Conservation (phyloP, 2,888 invertebrate species). For the Phorcus lineatus region DNA sequence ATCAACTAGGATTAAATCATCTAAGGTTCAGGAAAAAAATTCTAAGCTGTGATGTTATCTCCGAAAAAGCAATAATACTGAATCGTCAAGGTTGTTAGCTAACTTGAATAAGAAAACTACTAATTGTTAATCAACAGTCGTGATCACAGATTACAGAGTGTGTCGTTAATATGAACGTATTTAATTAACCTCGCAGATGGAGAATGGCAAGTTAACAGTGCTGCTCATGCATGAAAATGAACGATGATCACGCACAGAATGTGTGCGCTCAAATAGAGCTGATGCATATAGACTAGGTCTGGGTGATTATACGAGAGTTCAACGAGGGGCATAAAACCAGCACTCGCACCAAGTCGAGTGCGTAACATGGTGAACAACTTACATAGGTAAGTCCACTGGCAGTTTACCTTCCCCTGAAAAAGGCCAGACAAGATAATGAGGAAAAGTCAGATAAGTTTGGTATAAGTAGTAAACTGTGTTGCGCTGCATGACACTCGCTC, state of each 20-base stretch:
- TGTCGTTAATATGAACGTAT: not conserved
- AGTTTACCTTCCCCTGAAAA: constrained; percentile 25
- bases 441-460: not conserved
- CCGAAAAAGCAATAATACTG: no score
- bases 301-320: not conserved
- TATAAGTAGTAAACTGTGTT: no score
- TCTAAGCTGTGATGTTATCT: no score
- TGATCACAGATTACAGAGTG: not conserved
- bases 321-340: not conserved
- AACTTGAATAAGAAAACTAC: not conserved
- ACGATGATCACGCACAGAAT: not conserved
- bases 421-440: not conserved
- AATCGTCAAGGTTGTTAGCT: no score
- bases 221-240: constrained; percentile 8
- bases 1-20: no score
- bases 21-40: no score
- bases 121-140: not conserved
- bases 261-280: not conserved
- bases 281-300: constrained; percentile 15
- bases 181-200: not conserved
- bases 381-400: constrained; percentile 19
- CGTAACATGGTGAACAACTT: not conserved
- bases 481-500: not conserved
- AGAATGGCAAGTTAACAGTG: not conserved
- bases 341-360: not conserved